Evolutionary conservation across 2,888 invertebrate species (phyloP), one percentile per base, ranked within the genome.

Genomic region (Peribatodes rhomboidaria): DNA sequence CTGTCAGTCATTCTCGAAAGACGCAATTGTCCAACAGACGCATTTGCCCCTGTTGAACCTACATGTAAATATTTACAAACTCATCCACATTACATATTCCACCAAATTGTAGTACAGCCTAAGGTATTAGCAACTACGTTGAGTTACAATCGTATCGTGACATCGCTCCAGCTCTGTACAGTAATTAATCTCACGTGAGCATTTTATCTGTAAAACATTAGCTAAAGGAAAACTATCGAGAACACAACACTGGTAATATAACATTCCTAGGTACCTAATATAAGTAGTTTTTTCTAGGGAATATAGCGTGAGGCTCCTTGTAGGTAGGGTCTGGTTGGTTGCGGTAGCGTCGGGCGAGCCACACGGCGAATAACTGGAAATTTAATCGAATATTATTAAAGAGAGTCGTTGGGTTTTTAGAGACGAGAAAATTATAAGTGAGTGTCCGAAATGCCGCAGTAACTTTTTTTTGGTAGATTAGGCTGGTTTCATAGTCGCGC

Each of bases 301-400:
- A 96, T 79, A 96, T 94, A 78, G 96, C 96, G 78, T 96, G 96
- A 61, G 96, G 95, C 80, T 95, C 94, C 88, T 96, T 95, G 87
- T 96, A 95, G 80, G 94, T 94, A 65, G 97, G 96, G 90, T 97
- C 96, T 63, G 96, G 95, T 87, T 96, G 96, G 90, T 97, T 97
- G 83, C 97, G 95, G 90, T 96, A 97, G 77, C 95, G 95, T 84
- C 96, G 95, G 71, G 97, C 96, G 86, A 97, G 93, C 90, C 97
- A 95, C 76, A 97, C 96, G 82, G 97, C 97, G 85, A 97, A 95
- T 83, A 98, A 94, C 97, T 98, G 94, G 44, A 65, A 16, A 53
- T 20, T 22, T 39, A 41, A 14, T 39, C 47, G 13, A 18, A 14
- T 4, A 13, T 18, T 42, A 11, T 55, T 18, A 42, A 16, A 11